Evolutionary conservation across 2,888 invertebrate species (phyloP).

Genomic region (Spodoptera littoralis): DNA sequence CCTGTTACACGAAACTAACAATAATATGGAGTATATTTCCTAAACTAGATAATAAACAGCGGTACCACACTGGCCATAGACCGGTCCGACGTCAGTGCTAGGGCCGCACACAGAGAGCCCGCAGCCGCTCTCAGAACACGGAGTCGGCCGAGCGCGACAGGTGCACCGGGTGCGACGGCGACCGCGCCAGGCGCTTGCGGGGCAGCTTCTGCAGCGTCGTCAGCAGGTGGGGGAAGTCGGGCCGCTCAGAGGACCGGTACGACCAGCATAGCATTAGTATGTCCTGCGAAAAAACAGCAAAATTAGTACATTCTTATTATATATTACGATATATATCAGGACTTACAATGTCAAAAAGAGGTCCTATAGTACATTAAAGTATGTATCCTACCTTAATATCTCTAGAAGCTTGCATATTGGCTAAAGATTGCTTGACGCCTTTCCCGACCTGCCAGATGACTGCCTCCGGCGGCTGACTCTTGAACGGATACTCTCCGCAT

Average conservation of each 20-base stretch:
- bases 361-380: no score
- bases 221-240: slow-evolving; percentile 96
- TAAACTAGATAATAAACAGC: no score
- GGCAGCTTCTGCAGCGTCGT: slow-evolving; percentile 97
- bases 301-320: no score
- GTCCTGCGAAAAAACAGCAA: slow-evolving; percentile 89
- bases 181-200: slow-evolving; percentile 97
- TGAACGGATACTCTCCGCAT: slow-evolving; percentile 98
- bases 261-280: slow-evolving; percentile 99
- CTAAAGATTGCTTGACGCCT: slow-evolving; percentile 98
- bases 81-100: background rate
- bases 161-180: slow-evolving; percentile 99
- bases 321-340: no score
- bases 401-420: slow-evolving; percentile 97
- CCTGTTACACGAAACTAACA: no score
- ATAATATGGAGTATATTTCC: no score
- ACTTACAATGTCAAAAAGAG: no score
- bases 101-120: slow-evolving; percentile 32
- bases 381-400: slow-evolving; percentile 95
- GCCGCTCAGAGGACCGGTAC: slow-evolving; percentile 94
- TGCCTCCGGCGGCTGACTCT: slow-evolving; percentile 97
- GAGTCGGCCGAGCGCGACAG: slow-evolving; percentile 98
- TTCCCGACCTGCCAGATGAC: slow-evolving; percentile 99
- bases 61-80: slow-evolving; percentile 1
- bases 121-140: slow-evolving; percentile 91